Evolutionary conservation across 2,888 invertebrate genomes (phyloP).

Genomic region (Lucinisca nassula): DNA sequence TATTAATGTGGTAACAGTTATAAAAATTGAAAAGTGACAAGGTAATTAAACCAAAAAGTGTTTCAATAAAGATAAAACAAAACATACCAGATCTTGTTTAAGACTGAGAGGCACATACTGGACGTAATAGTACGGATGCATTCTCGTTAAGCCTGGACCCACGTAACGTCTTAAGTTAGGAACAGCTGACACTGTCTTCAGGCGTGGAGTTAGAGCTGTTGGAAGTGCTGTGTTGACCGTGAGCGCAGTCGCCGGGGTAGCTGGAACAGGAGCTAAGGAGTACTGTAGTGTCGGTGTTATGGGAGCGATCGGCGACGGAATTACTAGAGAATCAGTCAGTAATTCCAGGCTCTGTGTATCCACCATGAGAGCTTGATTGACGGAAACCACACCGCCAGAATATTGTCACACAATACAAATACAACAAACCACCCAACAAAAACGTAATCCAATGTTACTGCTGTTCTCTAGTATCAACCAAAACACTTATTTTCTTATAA

Average conservation of each 20-base stretch:
- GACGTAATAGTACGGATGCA: conserved; percentile 85
- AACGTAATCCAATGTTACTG: not conserved
- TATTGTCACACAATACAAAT: conserved; percentile 3
- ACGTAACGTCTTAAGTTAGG: conserved; percentile 67
- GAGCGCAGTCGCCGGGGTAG: conserved; percentile 33
- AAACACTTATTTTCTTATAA: not conserved
- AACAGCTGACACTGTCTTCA: conserved; percentile 20
- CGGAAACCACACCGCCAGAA: conserved; percentile 18
- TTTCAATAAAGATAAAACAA: no score
- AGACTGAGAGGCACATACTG: conserved; percentile 84
- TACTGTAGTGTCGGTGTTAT: conserved; percentile 35
- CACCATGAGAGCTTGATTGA: conserved; percentile 62
- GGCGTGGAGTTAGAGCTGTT: conserved; percentile 50
- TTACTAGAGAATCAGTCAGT: conserved; percentile 63
- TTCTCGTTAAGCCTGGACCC: conserved; percentile 78
- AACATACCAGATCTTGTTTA: conserved; percentile 82
- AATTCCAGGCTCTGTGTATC: conserved; percentile 69
- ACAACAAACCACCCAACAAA: not conserved
- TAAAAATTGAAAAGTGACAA: no score
- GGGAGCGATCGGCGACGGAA: conserved; percentile 51
- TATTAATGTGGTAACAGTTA: no score
- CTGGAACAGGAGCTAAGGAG: conserved; percentile 53
- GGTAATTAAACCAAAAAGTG: no score
- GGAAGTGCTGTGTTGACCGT: conserved; percentile 65
- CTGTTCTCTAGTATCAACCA: not conserved